These are phyloP conservation scores for Suillia variegata DNA, from an alignment of 2,888 invertebrate genomes.

Conservation along the genomic window DNA sequence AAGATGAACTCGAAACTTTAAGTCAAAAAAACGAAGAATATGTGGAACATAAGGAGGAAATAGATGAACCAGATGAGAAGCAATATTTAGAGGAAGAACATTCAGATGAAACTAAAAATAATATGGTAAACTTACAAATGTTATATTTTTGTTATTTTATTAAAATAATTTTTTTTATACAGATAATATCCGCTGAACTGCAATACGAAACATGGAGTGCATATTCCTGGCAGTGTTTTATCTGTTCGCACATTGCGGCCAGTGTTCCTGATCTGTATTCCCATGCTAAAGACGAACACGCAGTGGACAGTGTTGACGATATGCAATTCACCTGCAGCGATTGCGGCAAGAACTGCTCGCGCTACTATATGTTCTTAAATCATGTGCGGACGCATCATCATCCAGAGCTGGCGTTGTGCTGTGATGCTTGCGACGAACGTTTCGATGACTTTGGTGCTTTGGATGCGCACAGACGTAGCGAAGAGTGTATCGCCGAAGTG, in stretches of 20 bases:
- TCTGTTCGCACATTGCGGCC: conserved; percentile 11
- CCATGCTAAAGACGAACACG: conserved; percentile 18
- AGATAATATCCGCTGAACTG: too few relatives aligned
- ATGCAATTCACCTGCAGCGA: conserved; percentile 40
- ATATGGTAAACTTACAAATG: too few relatives aligned
- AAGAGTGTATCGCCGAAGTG: conserved; percentile 21
- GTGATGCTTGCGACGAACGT: conserved; percentile 39
- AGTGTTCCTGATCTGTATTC: conserved; percentile 15
- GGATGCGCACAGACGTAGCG: conserved; percentile 32
- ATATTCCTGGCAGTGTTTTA: conserved; percentile 13
- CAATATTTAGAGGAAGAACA: too few relatives aligned
- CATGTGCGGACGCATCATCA: conserved; percentile 45
- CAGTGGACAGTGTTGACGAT: too few relatives aligned
- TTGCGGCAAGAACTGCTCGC: conserved; percentile 40
- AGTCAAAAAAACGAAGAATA: neutral
- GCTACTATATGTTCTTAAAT: conserved; percentile 44
- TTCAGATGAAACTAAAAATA: too few relatives aligned
- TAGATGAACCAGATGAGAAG: too few relatives aligned
- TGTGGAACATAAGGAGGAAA: too few relatives aligned
- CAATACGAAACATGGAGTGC: too few relatives aligned
- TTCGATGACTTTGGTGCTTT: conserved; percentile 27
- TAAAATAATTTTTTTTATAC: too few relatives aligned
- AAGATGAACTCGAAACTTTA: neutral
- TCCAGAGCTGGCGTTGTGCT: conserved; percentile 33
- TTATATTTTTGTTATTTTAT: too few relatives aligned